Evolutionary conservation across 2,113 vertebrate species (phyloP), one percentile per base, ranked within the genome.

Genomic region (Cinclus cinclus): DNA sequence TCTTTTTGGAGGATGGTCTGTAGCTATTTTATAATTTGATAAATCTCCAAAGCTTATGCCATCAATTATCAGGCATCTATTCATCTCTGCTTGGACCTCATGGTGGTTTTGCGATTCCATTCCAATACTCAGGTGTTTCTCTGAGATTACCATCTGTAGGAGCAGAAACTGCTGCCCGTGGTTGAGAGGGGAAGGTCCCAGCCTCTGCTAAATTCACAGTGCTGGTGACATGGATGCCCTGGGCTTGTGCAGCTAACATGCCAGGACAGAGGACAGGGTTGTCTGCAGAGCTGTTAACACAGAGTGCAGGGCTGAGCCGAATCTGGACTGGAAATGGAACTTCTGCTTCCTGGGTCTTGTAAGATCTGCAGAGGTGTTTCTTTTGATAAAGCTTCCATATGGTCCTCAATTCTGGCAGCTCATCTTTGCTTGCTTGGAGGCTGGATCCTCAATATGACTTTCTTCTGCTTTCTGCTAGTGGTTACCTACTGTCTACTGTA

Each of bases 321-420:
- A 93, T 94, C 92, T 97, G 96, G 92, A 92, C 88, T 89, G 95
- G 88, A 95, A 97, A 96, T 82, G 92, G 88, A 96, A 90, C 86
- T 94, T 93, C 88, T 96, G 79, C 94, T 90, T 93, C 80, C 78
- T 10, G 74, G 94, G 93, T 91, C 89, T 95, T 94, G 94, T 97
- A 95, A 94, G 69, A 91, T 91, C 94, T 95, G 94, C 31, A 90
- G 96, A 94, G 80, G 86, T 94, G 76, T 90, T 96, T 95, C 94
- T 96, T 96, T 94, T 92, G 94, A 96, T 96, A 96, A 96, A 93
- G 85, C 94, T 94, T 94, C 96, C 94, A 97, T 97, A 96, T 96
- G 94, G 90, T 96, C 88, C 37, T 93, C 90, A 78, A 49, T 96
- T 81, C 79, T 97, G 94, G 94, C 93, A 96, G 82, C 75, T 93